Evolutionary conservation across 2,113 vertebrate species (phyloP).

Genomic region (Eidolon helvum): DNA sequence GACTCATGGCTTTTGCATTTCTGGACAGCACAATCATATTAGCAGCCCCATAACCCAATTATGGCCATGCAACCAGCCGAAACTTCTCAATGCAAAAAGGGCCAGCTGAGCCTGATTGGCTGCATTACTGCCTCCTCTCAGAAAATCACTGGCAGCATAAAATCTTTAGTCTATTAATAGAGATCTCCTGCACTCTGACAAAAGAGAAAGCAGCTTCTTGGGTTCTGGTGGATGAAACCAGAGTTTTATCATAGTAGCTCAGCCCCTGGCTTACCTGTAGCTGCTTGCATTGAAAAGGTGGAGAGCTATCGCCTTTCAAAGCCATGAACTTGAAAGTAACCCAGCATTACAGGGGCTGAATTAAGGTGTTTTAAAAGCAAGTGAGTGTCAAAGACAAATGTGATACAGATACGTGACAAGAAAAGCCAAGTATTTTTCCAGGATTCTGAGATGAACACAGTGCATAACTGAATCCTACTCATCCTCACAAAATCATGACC

Average conservation of each 20-base stretch:
- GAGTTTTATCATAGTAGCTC: not conserved
- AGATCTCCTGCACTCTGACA: conserved; percentile 30
- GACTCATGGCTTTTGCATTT: conserved; percentile 21
- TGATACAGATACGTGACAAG: not conserved
- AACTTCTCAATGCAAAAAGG: not conserved
- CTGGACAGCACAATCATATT: not conserved
- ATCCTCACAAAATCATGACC: not conserved
- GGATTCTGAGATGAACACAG: not conserved
- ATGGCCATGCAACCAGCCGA: not conserved
- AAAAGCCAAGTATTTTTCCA: not conserved
- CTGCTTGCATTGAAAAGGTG: not conserved
- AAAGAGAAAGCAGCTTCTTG: not conserved
- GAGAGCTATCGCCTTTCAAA: conserved; percentile 40
- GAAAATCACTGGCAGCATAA: not conserved
- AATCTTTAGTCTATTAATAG: conserved; percentile 70
- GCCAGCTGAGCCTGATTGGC: not conserved
- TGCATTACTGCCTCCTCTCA: not conserved
- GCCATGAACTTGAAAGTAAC: conserved; percentile 20
- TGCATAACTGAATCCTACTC: not conserved
- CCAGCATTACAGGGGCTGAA: not conserved
- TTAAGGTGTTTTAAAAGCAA: not conserved
- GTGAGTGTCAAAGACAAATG: not conserved
- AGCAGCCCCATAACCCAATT: conserved; percentile 28
- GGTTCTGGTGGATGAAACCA: not conserved
- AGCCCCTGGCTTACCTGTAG: not conserved